Evolutionary conservation across 2,888 invertebrate genomes (phyloP).

Genomic region (Torymus aiolomorphi): DNA sequence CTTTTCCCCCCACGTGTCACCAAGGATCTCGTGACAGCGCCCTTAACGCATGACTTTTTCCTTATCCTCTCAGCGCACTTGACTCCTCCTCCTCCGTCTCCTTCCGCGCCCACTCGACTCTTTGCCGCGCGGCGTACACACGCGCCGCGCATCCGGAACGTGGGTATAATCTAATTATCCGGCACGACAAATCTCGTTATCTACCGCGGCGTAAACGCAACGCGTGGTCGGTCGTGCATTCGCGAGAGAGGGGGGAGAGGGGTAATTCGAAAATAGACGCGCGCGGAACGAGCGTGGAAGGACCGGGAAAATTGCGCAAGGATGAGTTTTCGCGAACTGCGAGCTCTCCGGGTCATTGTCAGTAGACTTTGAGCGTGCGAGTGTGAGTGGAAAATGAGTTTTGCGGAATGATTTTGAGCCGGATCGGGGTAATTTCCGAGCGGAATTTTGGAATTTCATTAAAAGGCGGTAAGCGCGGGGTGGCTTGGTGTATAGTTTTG

Average conservation of each 20-base stretch:
- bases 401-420: too few relatives aligned
- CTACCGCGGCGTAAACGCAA: slow-evolving; percentile 54
- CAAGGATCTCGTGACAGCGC: not conserved
- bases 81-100: not conserved
- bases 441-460: too few relatives aligned
- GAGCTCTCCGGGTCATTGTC: not conserved
- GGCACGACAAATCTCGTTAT: slow-evolving; percentile 70
- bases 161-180: slow-evolving; percentile 69
- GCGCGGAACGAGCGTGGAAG: slow-evolving; percentile 19
- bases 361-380: too few relatives aligned
- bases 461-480: too few relatives aligned
- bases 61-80: not conserved
- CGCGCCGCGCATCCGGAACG: slow-evolving; percentile 60
- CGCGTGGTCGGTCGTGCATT: slow-evolving; percentile 56
- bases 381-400: too few relatives aligned
- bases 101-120: slow-evolving; percentile 1
- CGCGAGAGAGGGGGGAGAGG: slow-evolving; percentile 45
- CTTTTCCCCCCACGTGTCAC: not conserved
- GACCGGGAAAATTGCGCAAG: slow-evolving; percentile 14
- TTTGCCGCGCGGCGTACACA: not conserved
- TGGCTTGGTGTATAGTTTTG: too few relatives aligned
- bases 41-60: slow-evolving; percentile 40
- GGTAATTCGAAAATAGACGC: slow-evolving; percentile 48
- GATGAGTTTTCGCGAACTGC: slow-evolving; percentile 3
- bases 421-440: too few relatives aligned